Percentiles rank a stretch among this genome's conserved stretches.
Evolutionary conservation across 2,888 invertebrate genomes (phyloP).

Genomic region (Pocota personata): DNA sequence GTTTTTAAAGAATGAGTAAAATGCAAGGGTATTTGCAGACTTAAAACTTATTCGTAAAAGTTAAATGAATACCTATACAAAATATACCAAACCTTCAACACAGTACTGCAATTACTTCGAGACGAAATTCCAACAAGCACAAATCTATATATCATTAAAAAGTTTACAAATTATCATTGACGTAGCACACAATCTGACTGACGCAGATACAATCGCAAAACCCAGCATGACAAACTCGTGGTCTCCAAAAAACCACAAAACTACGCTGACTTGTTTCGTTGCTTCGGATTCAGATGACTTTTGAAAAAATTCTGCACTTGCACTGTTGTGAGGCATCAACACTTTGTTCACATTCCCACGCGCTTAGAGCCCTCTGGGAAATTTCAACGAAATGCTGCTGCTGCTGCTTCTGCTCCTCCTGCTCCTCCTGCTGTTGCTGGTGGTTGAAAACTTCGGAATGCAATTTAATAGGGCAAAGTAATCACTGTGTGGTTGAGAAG

Average conservation of each 20-base stretch:
- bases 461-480: conserved; percentile 70
- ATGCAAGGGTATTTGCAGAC: no score
- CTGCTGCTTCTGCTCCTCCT: not conserved
- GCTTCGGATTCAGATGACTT: conserved; percentile 40
- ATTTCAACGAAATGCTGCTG: conserved; percentile 58
- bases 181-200: conserved; percentile 41
- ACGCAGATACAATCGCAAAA: conserved; percentile 57
- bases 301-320: conserved; percentile 7
- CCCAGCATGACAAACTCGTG: conserved; percentile 54
- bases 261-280: conserved; percentile 59
- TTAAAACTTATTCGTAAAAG: no score
- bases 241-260: conserved; percentile 39
- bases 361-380: conserved; percentile 50
- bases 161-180: conserved; percentile 42
- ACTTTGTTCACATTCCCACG: conserved; percentile 31
- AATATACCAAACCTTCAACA: not conserved
- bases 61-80: not conserved
- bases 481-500: conserved; percentile 66
- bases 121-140: conserved; percentile 24
- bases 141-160: conserved; percentile 46
- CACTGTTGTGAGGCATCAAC: conserved; percentile 38
- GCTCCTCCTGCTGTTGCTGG: not conserved
- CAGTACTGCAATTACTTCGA: not conserved
- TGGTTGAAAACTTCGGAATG: conserved; percentile 66
- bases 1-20: not conserved